Evolutionary conservation across 2,113 vertebrate species (phyloP).

Genomic region (Panurus biarmicus): DNA sequence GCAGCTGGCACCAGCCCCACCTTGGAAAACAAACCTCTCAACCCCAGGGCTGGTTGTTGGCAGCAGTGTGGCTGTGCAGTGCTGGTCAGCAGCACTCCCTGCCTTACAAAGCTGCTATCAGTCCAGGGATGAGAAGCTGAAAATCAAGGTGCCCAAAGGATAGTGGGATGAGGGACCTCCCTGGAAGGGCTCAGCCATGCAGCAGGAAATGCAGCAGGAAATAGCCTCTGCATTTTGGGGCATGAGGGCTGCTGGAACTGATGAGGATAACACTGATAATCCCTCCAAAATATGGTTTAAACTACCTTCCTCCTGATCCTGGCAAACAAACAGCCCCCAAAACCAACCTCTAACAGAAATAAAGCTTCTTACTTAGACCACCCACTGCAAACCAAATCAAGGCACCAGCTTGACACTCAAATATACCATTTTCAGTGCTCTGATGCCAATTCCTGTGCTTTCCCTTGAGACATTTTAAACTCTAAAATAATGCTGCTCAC

Average conservation of each 20-base stretch:
- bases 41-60: fast-evolving
- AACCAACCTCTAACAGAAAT: not conserved
- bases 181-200: not conserved
- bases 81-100: not conserved
- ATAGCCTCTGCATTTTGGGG: not conserved
- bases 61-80: fast-evolving
- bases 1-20: not conserved
- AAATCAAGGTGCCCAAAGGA: not conserved
- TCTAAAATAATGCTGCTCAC: not conserved
- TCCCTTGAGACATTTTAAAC: not conserved
- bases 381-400: not conserved
- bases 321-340: not conserved
- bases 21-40: not conserved
- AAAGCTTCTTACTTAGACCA: not conserved
- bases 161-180: not conserved
- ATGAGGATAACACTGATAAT: not conserved
- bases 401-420: not conserved
- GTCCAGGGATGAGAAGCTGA: not conserved
- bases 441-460: not conserved
- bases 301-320: not conserved
- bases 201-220: not conserved
- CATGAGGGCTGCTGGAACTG: not conserved
- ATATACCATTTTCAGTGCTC: not conserved
- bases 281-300: not conserved
- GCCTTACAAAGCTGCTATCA: not conserved